Evolutionary conservation across 2,888 invertebrate species (phyloP).

Genomic region (Zaprionus lineosus): DNA sequence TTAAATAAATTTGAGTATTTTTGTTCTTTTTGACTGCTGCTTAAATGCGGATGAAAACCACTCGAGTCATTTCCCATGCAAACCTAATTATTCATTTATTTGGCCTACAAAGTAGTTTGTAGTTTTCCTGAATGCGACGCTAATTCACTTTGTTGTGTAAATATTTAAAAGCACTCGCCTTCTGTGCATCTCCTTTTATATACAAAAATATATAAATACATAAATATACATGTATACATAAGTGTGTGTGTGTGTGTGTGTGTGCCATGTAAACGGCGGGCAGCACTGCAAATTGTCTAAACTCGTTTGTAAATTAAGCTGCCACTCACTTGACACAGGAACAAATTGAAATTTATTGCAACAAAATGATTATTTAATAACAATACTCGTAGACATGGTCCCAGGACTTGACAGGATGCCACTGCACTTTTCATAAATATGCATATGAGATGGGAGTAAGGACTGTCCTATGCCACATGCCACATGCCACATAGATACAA

Average conservation of each 20-base stretch:
- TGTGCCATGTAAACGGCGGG: too few species aligned
- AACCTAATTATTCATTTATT: slow-evolving; percentile 69
- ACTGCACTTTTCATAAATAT: slow-evolving; percentile 77
- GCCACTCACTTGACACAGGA: slow-evolving; percentile 60
- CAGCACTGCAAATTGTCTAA: background rate
- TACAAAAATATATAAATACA: slow-evolving; percentile 4
- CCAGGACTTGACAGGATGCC: slow-evolving; percentile 57
- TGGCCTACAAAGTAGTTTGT: slow-evolving; percentile 38
- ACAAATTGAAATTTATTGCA: slow-evolving; percentile 73
- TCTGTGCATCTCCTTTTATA: too few species aligned
- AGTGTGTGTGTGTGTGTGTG: background rate
- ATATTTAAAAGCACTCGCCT: slow-evolving; percentile 48
- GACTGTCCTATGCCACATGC: too few species aligned
- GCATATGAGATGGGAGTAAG: slow-evolving; percentile 52
- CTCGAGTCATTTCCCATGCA: slow-evolving; percentile 69
- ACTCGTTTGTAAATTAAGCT: slow-evolving; percentile 58
- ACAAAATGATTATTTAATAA: slow-evolving; percentile 73
- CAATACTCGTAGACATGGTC: slow-evolving; percentile 34
- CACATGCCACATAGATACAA: background rate
- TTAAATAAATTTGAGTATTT: slow-evolving; percentile 50
- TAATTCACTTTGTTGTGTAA: slow-evolving; percentile 52
- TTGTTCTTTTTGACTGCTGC: background rate
- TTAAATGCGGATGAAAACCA: slow-evolving; percentile 35
- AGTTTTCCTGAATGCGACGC: slow-evolving; percentile 36
- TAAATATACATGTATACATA: slow-evolving; percentile 2